phyloP scores from a whole-genome alignment of 2,113 vertebrate species.

The Epinephelus fuscoguttatus region DNA sequence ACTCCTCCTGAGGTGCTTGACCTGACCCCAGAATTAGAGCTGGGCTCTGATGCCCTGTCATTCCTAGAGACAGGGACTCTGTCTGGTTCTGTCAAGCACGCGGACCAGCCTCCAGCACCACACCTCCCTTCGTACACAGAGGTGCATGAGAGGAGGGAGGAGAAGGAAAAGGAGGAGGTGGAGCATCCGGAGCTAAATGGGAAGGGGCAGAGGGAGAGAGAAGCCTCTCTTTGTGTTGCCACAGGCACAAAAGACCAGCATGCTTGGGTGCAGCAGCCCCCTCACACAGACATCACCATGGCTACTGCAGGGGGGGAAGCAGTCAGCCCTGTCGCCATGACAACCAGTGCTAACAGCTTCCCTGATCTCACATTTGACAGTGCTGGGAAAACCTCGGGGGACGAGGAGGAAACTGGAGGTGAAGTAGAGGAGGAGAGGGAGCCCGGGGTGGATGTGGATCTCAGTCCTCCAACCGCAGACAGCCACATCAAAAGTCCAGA shows the following conservation, averaged over 20 bases:
- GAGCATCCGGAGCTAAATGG: conserved; percentile 34
- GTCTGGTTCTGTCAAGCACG: conserved; percentile 8
- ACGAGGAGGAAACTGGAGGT: conserved; percentile 29
- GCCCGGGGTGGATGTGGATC: background rate
- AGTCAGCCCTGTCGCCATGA: conserved; percentile 68
- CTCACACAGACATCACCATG: conserved; percentile 55
- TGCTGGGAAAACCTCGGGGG: conserved; percentile 47
- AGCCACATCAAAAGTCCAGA: conserved; percentile 40
- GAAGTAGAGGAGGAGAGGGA: conserved; percentile 18
- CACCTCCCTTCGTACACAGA: background rate
- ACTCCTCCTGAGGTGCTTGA: conserved; percentile 57
- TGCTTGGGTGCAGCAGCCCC: conserved; percentile 66
- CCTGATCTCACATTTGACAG: conserved; percentile 69
- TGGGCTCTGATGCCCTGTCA: conserved; percentile 77
- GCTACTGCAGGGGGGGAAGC: conserved; percentile 54
- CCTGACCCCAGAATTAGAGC: conserved; percentile 73
- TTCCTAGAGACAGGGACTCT: conserved; percentile 60
- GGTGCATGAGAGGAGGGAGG: conserved; percentile 14
- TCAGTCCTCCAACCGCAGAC: conserved; percentile 21
- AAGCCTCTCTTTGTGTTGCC: conserved; percentile 78
- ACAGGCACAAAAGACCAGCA: conserved; percentile 83
- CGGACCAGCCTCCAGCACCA: background rate
- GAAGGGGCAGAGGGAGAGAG: conserved; percentile 40
- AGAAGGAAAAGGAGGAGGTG: conserved; percentile 29
- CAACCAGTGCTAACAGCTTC: conserved; percentile 71